Base-by-base conservation (phyloP, 2,113 vertebrate species). In the Alexandromys fortis region DNA sequence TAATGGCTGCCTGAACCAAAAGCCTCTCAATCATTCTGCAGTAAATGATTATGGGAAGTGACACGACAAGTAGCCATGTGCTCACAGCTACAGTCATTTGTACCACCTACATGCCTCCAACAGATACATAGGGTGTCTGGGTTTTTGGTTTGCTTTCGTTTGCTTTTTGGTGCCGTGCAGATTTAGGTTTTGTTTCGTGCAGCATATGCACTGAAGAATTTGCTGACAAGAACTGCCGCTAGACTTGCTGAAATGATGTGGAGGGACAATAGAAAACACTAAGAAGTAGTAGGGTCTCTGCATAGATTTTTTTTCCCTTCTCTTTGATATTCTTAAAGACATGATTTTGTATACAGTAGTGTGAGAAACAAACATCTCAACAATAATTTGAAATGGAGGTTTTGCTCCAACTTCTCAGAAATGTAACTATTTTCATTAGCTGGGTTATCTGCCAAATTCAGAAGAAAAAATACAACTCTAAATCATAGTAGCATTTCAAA, bases 81-180 rank as follows among this genome's bases (percentile, higher is more conserved):
- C 21, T 92, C 97, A 72, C 86, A 68, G 97, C 98, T 96, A 96
- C 94, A 5, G 52, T 73, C 96, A 55, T 89, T 70, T 83, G 79
- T 70, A 97, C 98, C 97, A 97, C 96, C 97, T 77, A 58, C 96
- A 95, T 30, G 58, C 96, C 79, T 97, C 86, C 96, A 92, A 58
- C 92, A 97, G 97, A 97, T 98, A 97, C 98, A 98, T 89, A 98
- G 97, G 97, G 97, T 98, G 91, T 97, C 65, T 96, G 97, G 96
- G 91, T 97, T 97, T 97, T 97, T 92, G 96, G 92, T 96, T 97
- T 96, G 92, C 95, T 83, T 55, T 72, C 58, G 93, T 55, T 75
- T 67, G 93, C 76, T 95, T 97, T 97, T 98, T 98, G 98, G 98
- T 78, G 24, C 94, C 96, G 94, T 97, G 97, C 95, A 97, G 97